These are phyloP conservation scores for Aricia agestis DNA, from an alignment of 1,140 invertebrate genomes.

Conservation along the genomic window DNA sequence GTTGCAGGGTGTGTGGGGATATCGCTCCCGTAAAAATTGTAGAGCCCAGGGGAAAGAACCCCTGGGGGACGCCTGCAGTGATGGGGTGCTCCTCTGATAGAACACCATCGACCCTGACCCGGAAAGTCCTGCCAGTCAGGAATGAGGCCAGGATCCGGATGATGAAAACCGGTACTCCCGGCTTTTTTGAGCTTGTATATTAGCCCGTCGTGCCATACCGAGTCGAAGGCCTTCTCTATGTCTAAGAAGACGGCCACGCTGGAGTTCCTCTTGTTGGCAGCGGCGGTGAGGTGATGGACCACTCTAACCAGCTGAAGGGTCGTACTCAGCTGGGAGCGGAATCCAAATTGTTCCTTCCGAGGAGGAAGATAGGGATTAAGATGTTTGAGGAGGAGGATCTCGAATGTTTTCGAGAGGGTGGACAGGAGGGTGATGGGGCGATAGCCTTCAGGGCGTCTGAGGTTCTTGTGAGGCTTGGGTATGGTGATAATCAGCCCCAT, in stretches of 20 bases:
- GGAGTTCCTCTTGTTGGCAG: too few relatives aligned
- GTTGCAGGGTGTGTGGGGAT: constrained; percentile 33
- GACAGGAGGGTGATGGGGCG: constrained; percentile 2
- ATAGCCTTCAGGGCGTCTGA: neutral
- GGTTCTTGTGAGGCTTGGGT: neutral
- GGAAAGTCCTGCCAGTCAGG: constrained; percentile 19
- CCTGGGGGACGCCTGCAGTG: constrained; percentile 42
- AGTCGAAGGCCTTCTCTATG: too few relatives aligned
- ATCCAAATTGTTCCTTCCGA: too few relatives aligned
- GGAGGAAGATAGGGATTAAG: too few relatives aligned
- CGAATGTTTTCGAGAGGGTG: neutral
- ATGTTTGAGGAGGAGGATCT: neutral
- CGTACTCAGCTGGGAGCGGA: too few relatives aligned
- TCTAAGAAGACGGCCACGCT: too few relatives aligned
- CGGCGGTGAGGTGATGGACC: constrained; percentile 34
- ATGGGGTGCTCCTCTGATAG: constrained; percentile 18
- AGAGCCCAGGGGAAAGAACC: too few relatives aligned
- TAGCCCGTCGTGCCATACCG: constrained; percentile 44
- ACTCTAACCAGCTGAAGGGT: neutral
- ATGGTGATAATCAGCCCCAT: neutral
- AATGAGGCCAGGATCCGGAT: constrained; percentile 24
- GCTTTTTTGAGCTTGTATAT: constrained; percentile 34
- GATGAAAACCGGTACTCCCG: constrained; percentile 8
- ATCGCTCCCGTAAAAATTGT: constrained; percentile 48
- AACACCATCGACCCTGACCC: constrained; percentile 19